phyloP scores from a whole-genome alignment of 2,113 vertebrate genomes.

The Macrotis lagotis region DNA sequence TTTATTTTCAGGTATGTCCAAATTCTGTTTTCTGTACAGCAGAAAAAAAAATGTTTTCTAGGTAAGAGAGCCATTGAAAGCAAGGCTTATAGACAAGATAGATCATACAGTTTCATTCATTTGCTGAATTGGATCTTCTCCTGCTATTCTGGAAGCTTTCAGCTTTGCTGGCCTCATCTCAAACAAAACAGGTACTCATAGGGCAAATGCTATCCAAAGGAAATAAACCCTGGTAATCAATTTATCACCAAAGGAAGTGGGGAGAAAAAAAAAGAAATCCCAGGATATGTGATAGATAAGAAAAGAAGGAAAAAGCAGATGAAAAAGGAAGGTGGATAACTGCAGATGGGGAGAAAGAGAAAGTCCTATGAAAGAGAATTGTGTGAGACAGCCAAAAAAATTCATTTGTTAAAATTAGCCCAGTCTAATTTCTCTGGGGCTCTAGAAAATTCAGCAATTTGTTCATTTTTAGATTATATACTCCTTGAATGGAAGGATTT shows the following conservation, averaged over 20 bases:
- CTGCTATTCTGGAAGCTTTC: neutral
- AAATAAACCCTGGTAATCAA: slow-evolving; percentile 27
- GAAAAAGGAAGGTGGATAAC: slow-evolving; percentile 30
- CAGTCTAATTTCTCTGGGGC: neutral
- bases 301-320: slow-evolving; percentile 31
- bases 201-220: slow-evolving; percentile 8
- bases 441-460: neutral
- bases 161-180: neutral
- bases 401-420: neutral
- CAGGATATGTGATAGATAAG: slow-evolving; percentile 43
- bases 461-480: neutral
- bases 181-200: neutral
- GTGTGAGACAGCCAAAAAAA: slow-evolving; percentile 16
- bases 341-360: neutral
- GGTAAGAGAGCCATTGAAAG: neutral
- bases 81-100: neutral
- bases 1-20: neutral
- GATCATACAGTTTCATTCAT: neutral
- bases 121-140: neutral
- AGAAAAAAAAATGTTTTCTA: neutral
- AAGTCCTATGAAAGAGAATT: slow-evolving; percentile 19
- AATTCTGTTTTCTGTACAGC: neutral
- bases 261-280: slow-evolving; percentile 25
- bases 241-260: slow-evolving; percentile 57
- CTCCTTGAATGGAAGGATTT: slow-evolving; percentile 10